Evolutionary conservation across 2,113 vertebrate species (phyloP).

Genomic region (Colaptes auratus): DNA sequence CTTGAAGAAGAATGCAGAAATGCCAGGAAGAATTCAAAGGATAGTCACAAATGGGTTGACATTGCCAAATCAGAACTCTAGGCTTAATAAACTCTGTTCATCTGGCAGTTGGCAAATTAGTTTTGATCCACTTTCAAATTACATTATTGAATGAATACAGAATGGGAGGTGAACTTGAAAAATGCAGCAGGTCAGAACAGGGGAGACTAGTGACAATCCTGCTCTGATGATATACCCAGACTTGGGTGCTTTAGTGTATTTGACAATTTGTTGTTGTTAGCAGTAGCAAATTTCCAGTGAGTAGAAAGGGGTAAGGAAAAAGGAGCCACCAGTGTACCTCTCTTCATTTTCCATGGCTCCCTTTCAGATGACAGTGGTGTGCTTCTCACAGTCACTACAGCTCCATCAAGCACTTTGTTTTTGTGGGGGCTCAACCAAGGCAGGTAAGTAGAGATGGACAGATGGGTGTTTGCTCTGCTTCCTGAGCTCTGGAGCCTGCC

Average conservation of each 20-base stretch:
- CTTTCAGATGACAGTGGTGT: background rate
- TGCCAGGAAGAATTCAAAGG: background rate
- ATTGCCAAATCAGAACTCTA: background rate
- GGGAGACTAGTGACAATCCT: background rate
- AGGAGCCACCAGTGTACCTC: fast-evolving
- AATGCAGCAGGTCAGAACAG: background rate
- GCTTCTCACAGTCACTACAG: background rate
- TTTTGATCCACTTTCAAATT: constrained; percentile 13
- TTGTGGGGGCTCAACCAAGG: background rate
- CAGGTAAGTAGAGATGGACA: background rate
- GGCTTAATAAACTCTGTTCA: background rate
- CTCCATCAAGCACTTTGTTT: background rate
- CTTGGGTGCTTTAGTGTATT: background rate
- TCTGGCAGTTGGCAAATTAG: background rate
- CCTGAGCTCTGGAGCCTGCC: background rate
- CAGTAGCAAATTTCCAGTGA: background rate
- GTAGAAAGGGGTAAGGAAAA: background rate
- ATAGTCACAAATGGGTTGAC: background rate
- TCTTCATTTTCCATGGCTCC: background rate
- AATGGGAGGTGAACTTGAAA: background rate
- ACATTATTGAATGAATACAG: background rate
- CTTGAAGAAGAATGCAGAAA: background rate
- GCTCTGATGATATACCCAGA: background rate
- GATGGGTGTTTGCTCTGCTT: background rate
- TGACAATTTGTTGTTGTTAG: background rate